Evolutionary conservation across 2,888 invertebrate species (phyloP).

Genomic region (Patella caerulea): DNA sequence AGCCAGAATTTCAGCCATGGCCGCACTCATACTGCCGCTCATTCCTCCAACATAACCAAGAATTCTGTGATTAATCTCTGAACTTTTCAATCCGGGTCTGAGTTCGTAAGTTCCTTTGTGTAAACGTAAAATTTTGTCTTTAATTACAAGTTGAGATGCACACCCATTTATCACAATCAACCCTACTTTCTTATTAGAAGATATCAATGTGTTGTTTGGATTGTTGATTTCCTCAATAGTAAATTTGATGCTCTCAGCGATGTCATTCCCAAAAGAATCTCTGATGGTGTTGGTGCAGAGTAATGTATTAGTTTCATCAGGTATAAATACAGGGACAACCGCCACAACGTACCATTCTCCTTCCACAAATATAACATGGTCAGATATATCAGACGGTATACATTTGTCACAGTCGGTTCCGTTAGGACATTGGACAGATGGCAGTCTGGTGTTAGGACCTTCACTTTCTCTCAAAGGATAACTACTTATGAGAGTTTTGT

Average conservation of each 20-base stretch:
- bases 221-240: neutral
- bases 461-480: neutral
- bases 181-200: neutral
- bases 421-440: neutral
- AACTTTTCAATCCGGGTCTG: neutral
- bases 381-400: neutral
- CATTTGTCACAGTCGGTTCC: neutral
- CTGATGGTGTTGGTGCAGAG: neutral
- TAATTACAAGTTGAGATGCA: neutral
- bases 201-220: neutral
- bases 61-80: neutral
- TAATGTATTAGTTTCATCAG: neutral
- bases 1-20: neutral
- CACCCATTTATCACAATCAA: neutral
- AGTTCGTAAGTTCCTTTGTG: conserved; percentile 3
- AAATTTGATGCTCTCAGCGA: neutral
- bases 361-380: neutral
- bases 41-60: neutral
- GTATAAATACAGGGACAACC: neutral
- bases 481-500: neutral
- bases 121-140: neutral
- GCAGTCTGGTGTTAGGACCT: neutral
- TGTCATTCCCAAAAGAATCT: neutral
- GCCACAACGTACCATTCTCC: neutral
- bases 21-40: neutral